Conservation (phyloP, 2,797 vertebrate genomes). For the Xiphorhynchus erythropygius region DNA sequence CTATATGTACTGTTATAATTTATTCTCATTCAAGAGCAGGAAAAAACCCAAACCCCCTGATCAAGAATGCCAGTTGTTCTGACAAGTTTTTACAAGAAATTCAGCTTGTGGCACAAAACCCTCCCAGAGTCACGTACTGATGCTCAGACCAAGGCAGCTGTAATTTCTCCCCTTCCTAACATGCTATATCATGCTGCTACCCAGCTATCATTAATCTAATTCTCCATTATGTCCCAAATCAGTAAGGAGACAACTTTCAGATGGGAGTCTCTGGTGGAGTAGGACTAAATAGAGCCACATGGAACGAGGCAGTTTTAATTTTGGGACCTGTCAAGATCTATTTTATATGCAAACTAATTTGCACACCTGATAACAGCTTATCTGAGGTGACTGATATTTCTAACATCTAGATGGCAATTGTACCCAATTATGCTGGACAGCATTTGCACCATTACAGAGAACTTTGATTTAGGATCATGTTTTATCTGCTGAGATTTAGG, state of each 20-base stretch:
- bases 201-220: neutral
- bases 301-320: neutral
- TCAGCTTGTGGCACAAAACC: neutral
- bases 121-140: neutral
- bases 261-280: neutral
- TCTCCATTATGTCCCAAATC: neutral
- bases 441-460: neutral
- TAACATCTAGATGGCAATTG: neutral
- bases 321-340: neutral
- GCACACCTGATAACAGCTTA: neutral
- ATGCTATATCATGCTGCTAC: neutral
- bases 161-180: neutral
- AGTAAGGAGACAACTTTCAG: neutral
- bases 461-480: neutral
- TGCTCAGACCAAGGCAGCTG: neutral
- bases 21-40: neutral
- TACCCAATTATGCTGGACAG: neutral
- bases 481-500: neutral
- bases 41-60: neutral
- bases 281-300: neutral
- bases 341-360: neutral
- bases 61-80: neutral
- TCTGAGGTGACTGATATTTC: neutral
- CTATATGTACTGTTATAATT: neutral
- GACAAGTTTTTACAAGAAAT: neutral